Base-by-base conservation (phyloP, 2,797 vertebrate genomes). In the Chelonia mydas region DNA sequence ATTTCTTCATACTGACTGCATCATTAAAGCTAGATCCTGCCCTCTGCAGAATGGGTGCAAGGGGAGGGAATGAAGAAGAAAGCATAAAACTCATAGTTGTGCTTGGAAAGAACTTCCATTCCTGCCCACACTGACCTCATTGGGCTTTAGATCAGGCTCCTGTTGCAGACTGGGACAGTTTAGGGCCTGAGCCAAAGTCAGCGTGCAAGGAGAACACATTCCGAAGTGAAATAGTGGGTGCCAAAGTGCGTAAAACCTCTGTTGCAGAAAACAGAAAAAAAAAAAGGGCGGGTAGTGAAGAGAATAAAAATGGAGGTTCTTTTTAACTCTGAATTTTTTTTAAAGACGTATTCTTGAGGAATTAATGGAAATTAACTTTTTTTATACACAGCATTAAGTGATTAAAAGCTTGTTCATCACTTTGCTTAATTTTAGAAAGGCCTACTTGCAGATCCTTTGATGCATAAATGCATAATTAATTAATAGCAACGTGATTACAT, bases 341-440 rank as follows among this genome's bases (percentile, higher is more conserved):
- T 23, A 83, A 94, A 94, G 83, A 96, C 91, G 96, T 97, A 96
- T 96, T 95, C 93, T 95, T 93, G 93, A 94, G 79, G 94, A 97
- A 94, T 96, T 68, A 94, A 96, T 95, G 92, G 94, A 94, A 96
- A 96, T 81, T 95, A 97, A 97, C 94, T 93, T 96, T 97, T 90
- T 97, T 96, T 89, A 91, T 95, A 95, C 89, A 90, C 80, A 90
- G 95, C n/a, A 50, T 74, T 86, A 95, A 97, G 94, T 96, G 95
- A 97, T 97, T 97, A 97, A 97, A 97, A 96, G 96, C 96, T 95
- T 96, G 94, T 90, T 87, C 88, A 87, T 97, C 95, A 84, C 89
- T 92, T 89, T 77, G 94, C 92, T 91, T 95, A 92, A 92, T 96
- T 97, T 96, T 92, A 97, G 95, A 95, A 96, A 96, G 95, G 89